These are phyloP conservation scores for Tetragonisca angustula DNA, from an alignment of 2,888 invertebrate species.

Conservation along the genomic window DNA sequence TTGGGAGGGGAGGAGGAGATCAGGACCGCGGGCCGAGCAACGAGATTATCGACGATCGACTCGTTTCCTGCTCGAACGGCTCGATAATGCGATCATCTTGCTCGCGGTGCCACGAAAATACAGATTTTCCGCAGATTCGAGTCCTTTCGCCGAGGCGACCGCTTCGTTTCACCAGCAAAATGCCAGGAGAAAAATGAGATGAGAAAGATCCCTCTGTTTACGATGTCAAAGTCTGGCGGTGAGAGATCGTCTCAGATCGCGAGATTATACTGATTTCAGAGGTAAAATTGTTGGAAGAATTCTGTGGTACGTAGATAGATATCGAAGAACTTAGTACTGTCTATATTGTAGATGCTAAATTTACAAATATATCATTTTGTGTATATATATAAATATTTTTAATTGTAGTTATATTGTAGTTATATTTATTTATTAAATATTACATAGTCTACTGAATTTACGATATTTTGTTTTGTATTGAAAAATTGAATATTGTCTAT, in stretches of 20 bases:
- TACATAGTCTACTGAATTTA: too few relatives aligned
- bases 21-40: constrained; percentile 11
- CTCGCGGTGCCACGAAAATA: not conserved
- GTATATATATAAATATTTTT: too few relatives aligned
- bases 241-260: not conserved
- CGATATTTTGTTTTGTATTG: too few relatives aligned
- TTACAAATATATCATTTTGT: too few relatives aligned
- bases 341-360: too few relatives aligned
- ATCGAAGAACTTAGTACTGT: too few relatives aligned
- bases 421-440: too few relatives aligned
- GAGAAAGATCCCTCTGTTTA: not conserved
- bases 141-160: not conserved
- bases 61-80: constrained; percentile 43
- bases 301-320: too few relatives aligned
- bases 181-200: not conserved
- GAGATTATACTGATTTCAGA: not conserved
- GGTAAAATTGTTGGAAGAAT: not conserved
- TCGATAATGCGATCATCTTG: constrained; percentile 42
- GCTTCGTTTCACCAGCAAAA: not conserved
- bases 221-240: not conserved
- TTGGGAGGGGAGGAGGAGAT: not conserved
- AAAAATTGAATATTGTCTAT: too few relatives aligned
- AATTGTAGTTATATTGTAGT: too few relatives aligned
- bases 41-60: constrained; percentile 46
- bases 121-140: constrained; percentile 20